A percentile compares a stretch with the other conserved stretches of the same genome.
Conservation (phyloP, 2,113 vertebrate species). For the Saguinus midas region DNA sequence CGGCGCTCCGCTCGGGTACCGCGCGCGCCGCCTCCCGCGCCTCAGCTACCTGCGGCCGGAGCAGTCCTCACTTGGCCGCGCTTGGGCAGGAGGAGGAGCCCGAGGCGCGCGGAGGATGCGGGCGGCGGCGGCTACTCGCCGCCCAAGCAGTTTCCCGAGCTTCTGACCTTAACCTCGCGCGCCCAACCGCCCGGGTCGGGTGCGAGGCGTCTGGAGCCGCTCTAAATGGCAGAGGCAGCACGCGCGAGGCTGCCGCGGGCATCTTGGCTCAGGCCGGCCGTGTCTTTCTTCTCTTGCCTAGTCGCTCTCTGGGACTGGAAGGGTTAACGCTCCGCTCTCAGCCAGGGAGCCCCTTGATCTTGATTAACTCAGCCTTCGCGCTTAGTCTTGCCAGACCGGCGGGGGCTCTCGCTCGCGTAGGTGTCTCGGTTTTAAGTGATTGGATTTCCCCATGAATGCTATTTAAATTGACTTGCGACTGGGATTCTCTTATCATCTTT, state of each 20-base stretch:
- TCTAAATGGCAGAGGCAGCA: neutral
- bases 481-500: slow-evolving; percentile 66
- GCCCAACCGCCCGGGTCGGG: neutral
- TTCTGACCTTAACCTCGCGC: neutral
- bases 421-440: slow-evolving; percentile 70
- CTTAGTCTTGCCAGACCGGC: slow-evolving; percentile 18
- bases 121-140: slow-evolving; percentile 33
- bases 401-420: neutral
- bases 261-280: neutral
- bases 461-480: slow-evolving; percentile 78
- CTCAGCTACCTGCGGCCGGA: slow-evolving; percentile 51
- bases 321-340: slow-evolving; percentile 56
- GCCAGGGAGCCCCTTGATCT: slow-evolving; percentile 15
- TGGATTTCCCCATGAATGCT: slow-evolving; percentile 73
- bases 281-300: neutral
- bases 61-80: slow-evolving; percentile 54
- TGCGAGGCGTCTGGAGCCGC: neutral
- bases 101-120: slow-evolving; percentile 31
- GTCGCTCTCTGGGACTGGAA: neutral
- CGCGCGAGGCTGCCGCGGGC: neutral
- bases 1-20: neutral
- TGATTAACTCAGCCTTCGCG: slow-evolving; percentile 57
- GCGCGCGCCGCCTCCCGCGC: slow-evolving; percentile 29
- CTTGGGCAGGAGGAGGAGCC: slow-evolving; percentile 68
- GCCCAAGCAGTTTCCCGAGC: neutral